A percentile compares a stretch with the other conserved stretches of the same genome.
These are phyloP conservation scores for Muscidifurax raptorellus DNA, from an alignment of 1,140 invertebrate species.

Conservation along the genomic window DNA sequence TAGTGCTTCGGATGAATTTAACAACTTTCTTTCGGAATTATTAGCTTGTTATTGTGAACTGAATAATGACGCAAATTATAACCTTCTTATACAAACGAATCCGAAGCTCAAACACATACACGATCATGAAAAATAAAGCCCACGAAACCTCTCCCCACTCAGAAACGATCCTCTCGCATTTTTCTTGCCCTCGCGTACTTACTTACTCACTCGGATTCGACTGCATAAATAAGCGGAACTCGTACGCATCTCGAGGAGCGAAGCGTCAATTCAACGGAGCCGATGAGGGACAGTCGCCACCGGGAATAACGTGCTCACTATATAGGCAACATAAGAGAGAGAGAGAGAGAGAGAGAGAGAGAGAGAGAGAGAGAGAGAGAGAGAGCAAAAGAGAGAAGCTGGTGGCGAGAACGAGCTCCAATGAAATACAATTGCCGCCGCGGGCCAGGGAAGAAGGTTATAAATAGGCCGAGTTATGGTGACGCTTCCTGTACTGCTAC, in stretches of 20 bases:
- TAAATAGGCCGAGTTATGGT: constrained; percentile 54
- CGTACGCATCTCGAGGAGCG: neutral
- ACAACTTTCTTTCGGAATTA: neutral
- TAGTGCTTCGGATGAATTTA: neutral
- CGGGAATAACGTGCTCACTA: neutral
- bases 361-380: neutral
- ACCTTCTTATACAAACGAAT: too few relatives aligned
- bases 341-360: neutral
- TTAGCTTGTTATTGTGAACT: too few relatives aligned
- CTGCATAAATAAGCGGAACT: neutral
- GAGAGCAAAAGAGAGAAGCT: neutral
- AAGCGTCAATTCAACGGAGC: constrained; percentile 1
- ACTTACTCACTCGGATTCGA: neutral
- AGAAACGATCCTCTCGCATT: too few relatives aligned
- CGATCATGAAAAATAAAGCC: neutral
- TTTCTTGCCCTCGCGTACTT: neutral
- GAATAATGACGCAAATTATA: too few relatives aligned
- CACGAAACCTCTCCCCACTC: neutral
- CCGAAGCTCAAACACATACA: neutral
- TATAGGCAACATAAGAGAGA: neutral
- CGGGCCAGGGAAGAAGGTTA: constrained; percentile 51
- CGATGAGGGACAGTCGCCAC: constrained; percentile 2
- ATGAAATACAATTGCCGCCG: constrained; percentile 58
- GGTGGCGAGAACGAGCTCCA: constrained; percentile 52
- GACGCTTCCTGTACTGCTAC: constrained; percentile 32